Conservation (phyloP, 2,797 vertebrate species). For the Vipera latastei region DNA sequence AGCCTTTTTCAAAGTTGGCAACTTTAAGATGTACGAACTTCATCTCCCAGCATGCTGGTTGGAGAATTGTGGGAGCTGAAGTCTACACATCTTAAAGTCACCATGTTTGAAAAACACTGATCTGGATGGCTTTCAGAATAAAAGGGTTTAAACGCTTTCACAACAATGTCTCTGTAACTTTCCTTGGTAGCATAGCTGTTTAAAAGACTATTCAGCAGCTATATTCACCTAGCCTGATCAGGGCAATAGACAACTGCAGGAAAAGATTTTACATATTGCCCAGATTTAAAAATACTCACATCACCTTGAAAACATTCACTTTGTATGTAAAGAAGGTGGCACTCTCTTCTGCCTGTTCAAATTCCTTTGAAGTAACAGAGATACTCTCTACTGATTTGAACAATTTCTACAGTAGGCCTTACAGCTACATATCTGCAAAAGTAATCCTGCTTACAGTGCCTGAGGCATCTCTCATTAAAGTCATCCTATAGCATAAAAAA, state of each 20-base stretch:
- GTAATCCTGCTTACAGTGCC: slow-evolving; percentile 2
- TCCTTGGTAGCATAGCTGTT: neutral
- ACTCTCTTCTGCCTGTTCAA: slow-evolving; percentile 17
- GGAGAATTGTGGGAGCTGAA: neutral
- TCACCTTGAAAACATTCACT: neutral
- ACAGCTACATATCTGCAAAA: neutral
- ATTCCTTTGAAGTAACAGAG: slow-evolving; percentile 4
- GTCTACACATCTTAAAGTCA: neutral
- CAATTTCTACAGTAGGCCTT: slow-evolving; percentile 8
- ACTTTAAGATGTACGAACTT: neutral
- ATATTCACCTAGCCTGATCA: neutral
- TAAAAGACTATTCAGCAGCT: neutral
- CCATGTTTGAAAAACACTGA: neutral
- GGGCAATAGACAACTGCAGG: neutral
- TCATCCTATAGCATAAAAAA: neutral
- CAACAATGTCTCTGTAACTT: neutral
- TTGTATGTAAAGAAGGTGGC: neutral
- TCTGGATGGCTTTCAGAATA: neutral
- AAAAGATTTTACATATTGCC: neutral
- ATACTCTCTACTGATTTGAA: slow-evolving; percentile 36
- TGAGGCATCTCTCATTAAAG: slow-evolving; percentile 5
- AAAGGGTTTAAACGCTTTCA: neutral
- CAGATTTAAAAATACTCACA: neutral
- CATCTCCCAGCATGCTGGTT: neutral
- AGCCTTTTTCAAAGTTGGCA: neutral